phyloP scores from a whole-genome alignment of 2,797 vertebrate species.

The Peromyscus melanophrys region DNA sequence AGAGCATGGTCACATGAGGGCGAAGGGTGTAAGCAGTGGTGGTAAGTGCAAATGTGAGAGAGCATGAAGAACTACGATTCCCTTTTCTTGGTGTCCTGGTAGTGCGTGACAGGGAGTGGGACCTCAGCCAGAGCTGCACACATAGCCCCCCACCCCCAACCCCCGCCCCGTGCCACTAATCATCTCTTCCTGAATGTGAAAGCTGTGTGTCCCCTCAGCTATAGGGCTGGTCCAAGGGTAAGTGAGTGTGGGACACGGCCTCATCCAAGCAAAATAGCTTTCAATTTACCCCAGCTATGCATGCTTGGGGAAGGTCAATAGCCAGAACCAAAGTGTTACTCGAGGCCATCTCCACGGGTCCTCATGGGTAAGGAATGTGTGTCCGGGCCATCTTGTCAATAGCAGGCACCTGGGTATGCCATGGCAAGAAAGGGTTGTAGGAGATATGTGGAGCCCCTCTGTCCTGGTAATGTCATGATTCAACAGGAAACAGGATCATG shows the following conservation, averaged over 20 bases:
- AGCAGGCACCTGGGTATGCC: neutral
- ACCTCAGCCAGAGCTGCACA: neutral
- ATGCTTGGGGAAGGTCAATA: too few relatives aligned
- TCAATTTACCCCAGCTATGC: too few relatives aligned
- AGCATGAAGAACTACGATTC: neutral
- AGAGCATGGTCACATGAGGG: neutral
- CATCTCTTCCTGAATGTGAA: neutral
- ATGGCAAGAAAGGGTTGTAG: neutral
- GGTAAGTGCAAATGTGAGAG: neutral
- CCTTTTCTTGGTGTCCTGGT: neutral
- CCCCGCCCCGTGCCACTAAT: too few relatives aligned
- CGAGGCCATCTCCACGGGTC: neutral
- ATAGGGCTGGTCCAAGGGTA: neutral
- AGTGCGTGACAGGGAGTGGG: neutral
- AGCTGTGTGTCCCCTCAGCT: neutral
- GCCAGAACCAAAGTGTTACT: too few relatives aligned
- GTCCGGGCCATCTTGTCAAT: neutral
- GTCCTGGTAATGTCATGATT: neutral
- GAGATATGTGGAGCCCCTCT: neutral
- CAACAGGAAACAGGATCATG: neutral
- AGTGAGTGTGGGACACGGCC: too few relatives aligned
- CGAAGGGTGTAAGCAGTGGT: neutral
- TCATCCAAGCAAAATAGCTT: too few relatives aligned
- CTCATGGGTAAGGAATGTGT: neutral
- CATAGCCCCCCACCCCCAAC: neutral